phyloP scores from a whole-genome alignment of 2,888 invertebrate genomes.

The Lithophane ornitopus region DNA sequence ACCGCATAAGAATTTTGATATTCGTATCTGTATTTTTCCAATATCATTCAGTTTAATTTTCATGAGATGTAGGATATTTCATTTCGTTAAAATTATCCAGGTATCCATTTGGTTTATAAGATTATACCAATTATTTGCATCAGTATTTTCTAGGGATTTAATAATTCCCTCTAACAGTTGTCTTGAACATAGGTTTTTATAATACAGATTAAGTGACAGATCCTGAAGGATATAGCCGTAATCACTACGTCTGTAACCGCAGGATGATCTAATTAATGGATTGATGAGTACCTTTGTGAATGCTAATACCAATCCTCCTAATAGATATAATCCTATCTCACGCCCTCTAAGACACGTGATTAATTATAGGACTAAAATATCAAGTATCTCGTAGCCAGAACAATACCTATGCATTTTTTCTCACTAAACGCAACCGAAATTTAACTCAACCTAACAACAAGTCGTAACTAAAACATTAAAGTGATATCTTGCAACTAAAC shows the following conservation, averaged over 20 bases:
- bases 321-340: slow-evolving; percentile 17
- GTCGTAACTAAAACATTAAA: slow-evolving; percentile 57
- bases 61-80: slow-evolving; percentile 11
- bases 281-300: slow-evolving; percentile 23
- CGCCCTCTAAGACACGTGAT: slow-evolving; percentile 3
- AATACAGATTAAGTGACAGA: slow-evolving; percentile 13
- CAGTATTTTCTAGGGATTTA: slow-evolving; percentile 1
- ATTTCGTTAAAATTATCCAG: not conserved
- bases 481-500: slow-evolving; percentile 61
- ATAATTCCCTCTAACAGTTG: not conserved
- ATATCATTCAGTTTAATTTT: slow-evolving; percentile 35
- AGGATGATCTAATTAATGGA: slow-evolving; percentile 18
- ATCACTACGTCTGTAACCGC: slow-evolving; percentile 12
- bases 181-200: not conserved
- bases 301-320: slow-evolving; percentile 16
- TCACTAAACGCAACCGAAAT: slow-evolving; percentile 16
- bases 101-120: slow-evolving; percentile 2
- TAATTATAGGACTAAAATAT: slow-evolving; percentile 14
- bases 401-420: not conserved
- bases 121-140: not conserved
- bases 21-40: slow-evolving; percentile 36
- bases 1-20: slow-evolving; percentile 41
- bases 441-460: slow-evolving; percentile 31
- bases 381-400: not conserved
- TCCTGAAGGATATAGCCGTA: slow-evolving; percentile 3